Conservation (phyloP, 2,797 vertebrate genomes). For the Acipenser oxyrinchus region DNA sequence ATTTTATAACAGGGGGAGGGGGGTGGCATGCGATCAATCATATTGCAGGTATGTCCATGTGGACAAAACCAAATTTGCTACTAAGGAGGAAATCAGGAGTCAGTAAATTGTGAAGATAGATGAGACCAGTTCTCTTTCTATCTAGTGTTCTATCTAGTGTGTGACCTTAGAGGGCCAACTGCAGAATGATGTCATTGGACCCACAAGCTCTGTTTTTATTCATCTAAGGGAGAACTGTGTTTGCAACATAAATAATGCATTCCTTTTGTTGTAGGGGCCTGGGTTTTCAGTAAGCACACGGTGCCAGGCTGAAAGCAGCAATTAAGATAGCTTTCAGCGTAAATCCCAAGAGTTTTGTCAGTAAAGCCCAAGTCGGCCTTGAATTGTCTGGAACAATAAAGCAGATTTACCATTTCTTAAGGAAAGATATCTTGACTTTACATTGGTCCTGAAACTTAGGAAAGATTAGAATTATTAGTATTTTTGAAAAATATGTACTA, state of each 20-base stretch:
- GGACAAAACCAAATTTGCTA: conserved; percentile 1
- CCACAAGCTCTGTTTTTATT: conserved; percentile 12
- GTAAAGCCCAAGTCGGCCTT: background rate
- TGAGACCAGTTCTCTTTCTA: background rate
- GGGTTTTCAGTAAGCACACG: conserved; percentile 9
- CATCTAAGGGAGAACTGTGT: conserved; percentile 13
- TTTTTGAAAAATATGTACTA: too few species aligned
- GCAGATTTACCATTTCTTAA: background rate
- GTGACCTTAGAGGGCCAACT: background rate
- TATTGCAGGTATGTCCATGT: background rate
- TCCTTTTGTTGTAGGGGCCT: conserved; percentile 5
- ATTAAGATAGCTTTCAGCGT: conserved; percentile 5
- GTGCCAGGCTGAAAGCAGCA: conserved; percentile 3
- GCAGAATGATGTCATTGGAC: background rate
- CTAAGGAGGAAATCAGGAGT: background rate
- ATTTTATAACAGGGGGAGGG: conserved; percentile 6
- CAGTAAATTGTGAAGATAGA: conserved; percentile 6
- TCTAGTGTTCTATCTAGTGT: background rate
- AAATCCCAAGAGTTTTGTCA: conserved; percentile 7
- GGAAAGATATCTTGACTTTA: too few species aligned
- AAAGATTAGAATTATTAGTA: too few species aligned
- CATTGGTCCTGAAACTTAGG: too few species aligned
- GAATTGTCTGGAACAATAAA: background rate
- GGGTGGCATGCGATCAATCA: conserved; percentile 6
- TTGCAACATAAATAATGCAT: conserved; percentile 15